Conservation (phyloP, 2,888 invertebrate genomes). For the Mimumesa dahlbomi region DNA sequence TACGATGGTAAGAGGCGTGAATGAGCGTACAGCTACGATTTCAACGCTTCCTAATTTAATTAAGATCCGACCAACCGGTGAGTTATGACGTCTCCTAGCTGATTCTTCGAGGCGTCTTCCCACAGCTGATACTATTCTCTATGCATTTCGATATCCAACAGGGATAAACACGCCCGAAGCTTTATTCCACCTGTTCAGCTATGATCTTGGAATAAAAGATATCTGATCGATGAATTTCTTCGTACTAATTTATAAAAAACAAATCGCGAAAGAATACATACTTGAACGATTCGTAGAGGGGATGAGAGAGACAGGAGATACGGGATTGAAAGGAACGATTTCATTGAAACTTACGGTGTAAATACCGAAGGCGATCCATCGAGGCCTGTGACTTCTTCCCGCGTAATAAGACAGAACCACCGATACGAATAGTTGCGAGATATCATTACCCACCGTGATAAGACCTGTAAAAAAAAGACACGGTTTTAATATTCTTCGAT, state of each 20-base stretch:
- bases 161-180: too few species aligned
- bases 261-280: background rate
- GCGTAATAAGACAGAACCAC: slow-evolving; percentile 86
- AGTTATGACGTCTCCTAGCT: slow-evolving; percentile 59
- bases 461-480: slow-evolving; percentile 80
- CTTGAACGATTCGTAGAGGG: background rate
- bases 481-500: slow-evolving; percentile 2
- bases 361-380: slow-evolving; percentile 86
- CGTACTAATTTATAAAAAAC: too few species aligned
- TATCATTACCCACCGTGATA: slow-evolving; percentile 88
- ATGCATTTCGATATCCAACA: slow-evolving; percentile 6
- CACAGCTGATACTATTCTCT: slow-evolving; percentile 57
- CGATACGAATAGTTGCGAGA: slow-evolving; percentile 86
- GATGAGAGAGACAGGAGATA: background rate
- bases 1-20: slow-evolving; percentile 70
- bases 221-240: too few species aligned
- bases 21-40: slow-evolving; percentile 73
- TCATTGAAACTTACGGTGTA: slow-evolving; percentile 73
- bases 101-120: slow-evolving; percentile 53
- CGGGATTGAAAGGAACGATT: background rate
- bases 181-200: too few species aligned
- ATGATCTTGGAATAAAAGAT: too few species aligned
- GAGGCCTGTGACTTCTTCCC: slow-evolving; percentile 86
- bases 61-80: slow-evolving; percentile 68
- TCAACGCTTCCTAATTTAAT: slow-evolving; percentile 75